A percentile compares a stretch with the other conserved stretches of the same genome.
Evolutionary conservation across 2,888 invertebrate species (phyloP).

Genomic region (Perithous albicinctus): DNA sequence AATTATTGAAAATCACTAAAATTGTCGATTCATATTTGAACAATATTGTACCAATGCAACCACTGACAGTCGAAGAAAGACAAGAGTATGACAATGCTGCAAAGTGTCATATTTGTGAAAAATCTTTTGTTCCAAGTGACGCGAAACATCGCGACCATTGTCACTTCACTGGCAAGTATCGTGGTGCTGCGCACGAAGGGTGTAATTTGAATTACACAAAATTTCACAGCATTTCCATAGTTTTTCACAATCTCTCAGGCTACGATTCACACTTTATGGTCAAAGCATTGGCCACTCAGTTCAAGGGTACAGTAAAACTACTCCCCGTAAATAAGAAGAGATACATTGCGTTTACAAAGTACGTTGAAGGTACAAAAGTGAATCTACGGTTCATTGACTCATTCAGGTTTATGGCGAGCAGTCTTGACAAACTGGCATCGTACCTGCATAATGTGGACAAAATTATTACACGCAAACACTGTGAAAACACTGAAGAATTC

Average conservation of each 20-base stretch:
- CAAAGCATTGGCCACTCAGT: slow-evolving; percentile 64
- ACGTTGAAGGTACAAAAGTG: not conserved
- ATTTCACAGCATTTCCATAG: slow-evolving; percentile 17
- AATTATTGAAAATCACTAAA: slow-evolving; percentile 30
- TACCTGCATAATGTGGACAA: too few species aligned
- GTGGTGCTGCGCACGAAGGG: not conserved
- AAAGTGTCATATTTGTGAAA: slow-evolving; percentile 30
- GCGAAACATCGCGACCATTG: slow-evolving; percentile 3
- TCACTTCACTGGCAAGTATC: too few species aligned
- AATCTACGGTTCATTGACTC: slow-evolving; percentile 68
- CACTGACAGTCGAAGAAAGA: too few species aligned
- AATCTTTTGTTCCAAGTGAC: slow-evolving; percentile 54
- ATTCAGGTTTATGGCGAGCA: slow-evolving; percentile 59
- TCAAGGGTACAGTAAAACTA: slow-evolving; percentile 65
- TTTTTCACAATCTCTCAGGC: slow-evolving; percentile 74
- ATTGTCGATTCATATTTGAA: too few species aligned
- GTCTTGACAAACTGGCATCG: slow-evolving; percentile 44
- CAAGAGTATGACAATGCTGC: too few species aligned
- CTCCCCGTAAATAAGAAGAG: slow-evolving; percentile 69
- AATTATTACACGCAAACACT: not conserved
- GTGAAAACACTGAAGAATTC: not conserved
- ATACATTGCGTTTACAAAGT: slow-evolving; percentile 76
- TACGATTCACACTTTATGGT: slow-evolving; percentile 75
- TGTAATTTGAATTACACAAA: slow-evolving; percentile 32
- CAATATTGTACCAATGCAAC: too few species aligned